Conservation (phyloP, 2,113 vertebrate species). For the Caranx melampygus region DNA sequence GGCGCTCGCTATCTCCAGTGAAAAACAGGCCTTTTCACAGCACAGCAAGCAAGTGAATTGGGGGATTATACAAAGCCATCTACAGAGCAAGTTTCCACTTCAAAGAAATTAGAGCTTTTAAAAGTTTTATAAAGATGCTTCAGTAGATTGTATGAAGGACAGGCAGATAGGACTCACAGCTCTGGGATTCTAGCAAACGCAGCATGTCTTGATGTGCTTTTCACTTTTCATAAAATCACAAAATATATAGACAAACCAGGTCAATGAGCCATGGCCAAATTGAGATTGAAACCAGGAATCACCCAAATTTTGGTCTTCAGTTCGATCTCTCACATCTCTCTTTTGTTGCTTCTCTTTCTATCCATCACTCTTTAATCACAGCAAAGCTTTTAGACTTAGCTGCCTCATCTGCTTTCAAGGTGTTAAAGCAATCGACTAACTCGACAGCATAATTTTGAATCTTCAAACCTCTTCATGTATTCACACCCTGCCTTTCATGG, state of each 20-base stretch:
- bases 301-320: neutral
- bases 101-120: slow-evolving; percentile 60
- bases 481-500: neutral
- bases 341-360: neutral
- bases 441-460: neutral
- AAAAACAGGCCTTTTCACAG: slow-evolving; percentile 56
- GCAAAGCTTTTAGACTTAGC: neutral
- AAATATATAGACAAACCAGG: neutral
- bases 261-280: neutral
- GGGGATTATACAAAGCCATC: slow-evolving; percentile 61
- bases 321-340: neutral
- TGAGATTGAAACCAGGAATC: slow-evolving; percentile 5
- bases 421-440: neutral
- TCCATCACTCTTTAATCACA: neutral
- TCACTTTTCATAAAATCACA: slow-evolving; percentile 8
- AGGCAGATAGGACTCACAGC: slow-evolving; percentile 6
- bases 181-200: neutral
- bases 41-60: slow-evolving; percentile 55
- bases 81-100: slow-evolving; percentile 58
- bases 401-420: neutral
- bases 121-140: slow-evolving; percentile 64
- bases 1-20: slow-evolving; percentile 7
- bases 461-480: neutral
- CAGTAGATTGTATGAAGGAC: slow-evolving; percentile 39
- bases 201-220: neutral